These are phyloP conservation scores for Diplosoma virens DNA, from an alignment of 23 tunicate genomes.

Conservation along the genomic window DNA sequence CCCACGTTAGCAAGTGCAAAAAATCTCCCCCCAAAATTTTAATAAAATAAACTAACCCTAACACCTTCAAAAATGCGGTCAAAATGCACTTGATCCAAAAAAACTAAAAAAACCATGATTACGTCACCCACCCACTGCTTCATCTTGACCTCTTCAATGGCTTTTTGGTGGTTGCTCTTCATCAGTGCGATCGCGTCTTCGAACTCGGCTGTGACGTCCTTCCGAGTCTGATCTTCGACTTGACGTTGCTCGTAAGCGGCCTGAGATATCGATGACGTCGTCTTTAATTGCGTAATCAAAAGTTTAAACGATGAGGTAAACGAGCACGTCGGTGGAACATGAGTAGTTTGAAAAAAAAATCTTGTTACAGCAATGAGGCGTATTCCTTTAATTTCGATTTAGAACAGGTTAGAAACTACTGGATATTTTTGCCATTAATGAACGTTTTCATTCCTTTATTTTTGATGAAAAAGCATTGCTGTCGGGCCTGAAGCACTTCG, in stretches of 20 bases:
- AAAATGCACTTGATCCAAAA: too few relatives aligned
- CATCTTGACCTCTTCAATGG: conserved; percentile 24
- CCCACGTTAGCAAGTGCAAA: too few relatives aligned
- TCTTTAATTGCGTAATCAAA: not conserved
- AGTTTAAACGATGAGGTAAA: not conserved
- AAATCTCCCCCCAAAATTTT: too few relatives aligned
- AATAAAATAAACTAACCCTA: too few relatives aligned
- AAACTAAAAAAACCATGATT: too few relatives aligned
- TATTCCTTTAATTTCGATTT: not conserved
- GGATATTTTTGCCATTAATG: too few relatives aligned
- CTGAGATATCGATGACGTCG: not conserved
- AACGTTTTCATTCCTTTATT: too few relatives aligned
- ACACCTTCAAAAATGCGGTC: too few relatives aligned
- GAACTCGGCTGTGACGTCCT: conserved; percentile 9
- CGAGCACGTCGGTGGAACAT: not conserved
- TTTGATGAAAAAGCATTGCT: too few relatives aligned
- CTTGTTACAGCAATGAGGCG: too few relatives aligned
- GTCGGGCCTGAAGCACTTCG: too few relatives aligned
- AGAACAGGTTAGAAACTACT: too few relatives aligned
- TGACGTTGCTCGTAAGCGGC: conserved; percentile 26
- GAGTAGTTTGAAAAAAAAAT: not conserved
- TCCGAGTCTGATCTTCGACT: conserved; percentile 4
- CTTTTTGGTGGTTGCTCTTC: conserved; percentile 4
- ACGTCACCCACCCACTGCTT: conserved; percentile 32
- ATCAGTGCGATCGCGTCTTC: conserved; percentile 5